A percentile compares a stretch with the other conserved stretches of the same genome.
These are phyloP conservation scores for Zosterops borbonicus DNA, from an alignment of 2,113 vertebrate genomes.

Conservation along the genomic window DNA sequence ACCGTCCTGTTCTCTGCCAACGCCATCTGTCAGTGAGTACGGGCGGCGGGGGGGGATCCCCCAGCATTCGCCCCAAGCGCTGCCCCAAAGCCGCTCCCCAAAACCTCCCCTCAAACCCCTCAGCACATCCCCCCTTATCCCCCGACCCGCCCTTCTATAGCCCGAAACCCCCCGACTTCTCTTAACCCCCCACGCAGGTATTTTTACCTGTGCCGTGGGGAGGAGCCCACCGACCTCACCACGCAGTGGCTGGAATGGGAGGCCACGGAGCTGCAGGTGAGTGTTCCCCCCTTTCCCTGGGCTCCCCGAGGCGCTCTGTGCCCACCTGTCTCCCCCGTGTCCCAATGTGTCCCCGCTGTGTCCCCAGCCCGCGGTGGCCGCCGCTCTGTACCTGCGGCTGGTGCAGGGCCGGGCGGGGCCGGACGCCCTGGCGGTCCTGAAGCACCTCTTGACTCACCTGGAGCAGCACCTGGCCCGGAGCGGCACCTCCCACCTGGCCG, in stretches of 20 bases:
- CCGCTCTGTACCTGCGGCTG: neutral
- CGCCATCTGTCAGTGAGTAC: conserved; percentile 3
- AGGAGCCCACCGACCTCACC: conserved; percentile 74
- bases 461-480: neutral
- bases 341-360: neutral
- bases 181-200: conserved; percentile 72
- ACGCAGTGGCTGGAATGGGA: conserved; percentile 95
- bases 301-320: too few relatives aligned
- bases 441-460: neutral
- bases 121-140: too few relatives aligned
- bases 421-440: neutral
- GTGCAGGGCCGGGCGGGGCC: neutral
- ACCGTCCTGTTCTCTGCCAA: neutral
- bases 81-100: too few relatives aligned
- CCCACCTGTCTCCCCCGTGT: too few relatives aligned
- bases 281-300: neutral
- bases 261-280: conserved; percentile 85
- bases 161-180: neutral
- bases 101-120: too few relatives aligned
- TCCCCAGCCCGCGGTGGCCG: conserved; percentile 77
- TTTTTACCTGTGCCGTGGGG: conserved; percentile 81
- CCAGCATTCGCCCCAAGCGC: too few relatives aligned
- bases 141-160: too few relatives aligned
- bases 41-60: too few relatives aligned
- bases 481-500: neutral